These are phyloP conservation scores for Trissonchulus latispiculum DNA, from an alignment of 2,888 invertebrate genomes.

Conservation along the genomic window DNA sequence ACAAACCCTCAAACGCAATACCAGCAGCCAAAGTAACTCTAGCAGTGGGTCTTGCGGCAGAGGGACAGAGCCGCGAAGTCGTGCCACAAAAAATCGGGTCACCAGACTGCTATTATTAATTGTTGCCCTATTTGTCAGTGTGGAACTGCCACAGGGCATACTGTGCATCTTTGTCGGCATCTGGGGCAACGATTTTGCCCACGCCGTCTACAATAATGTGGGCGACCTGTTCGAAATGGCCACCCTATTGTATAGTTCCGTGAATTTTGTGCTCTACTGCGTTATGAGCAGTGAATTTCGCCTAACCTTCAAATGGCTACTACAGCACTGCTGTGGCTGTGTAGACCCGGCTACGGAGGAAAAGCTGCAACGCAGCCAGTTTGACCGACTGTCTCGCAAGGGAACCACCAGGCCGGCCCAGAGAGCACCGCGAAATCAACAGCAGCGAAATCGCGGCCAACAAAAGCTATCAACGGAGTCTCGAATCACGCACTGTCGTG, in stretches of 20 bases:
- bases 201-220: constrained; percentile 33
- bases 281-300: constrained; percentile 27
- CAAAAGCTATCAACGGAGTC: too few species aligned
- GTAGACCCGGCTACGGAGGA: neutral
- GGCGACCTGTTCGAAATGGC: constrained; percentile 37
- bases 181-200: constrained; percentile 33
- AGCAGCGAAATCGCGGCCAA: too few species aligned
- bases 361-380: neutral
- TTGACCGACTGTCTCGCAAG: too few species aligned
- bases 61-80: neutral
- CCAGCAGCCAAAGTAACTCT: neutral
- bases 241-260: constrained; percentile 33
- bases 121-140: constrained; percentile 32
- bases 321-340: neutral
- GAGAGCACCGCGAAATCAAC: too few species aligned
- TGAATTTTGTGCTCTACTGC: constrained; percentile 36
- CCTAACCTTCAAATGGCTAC: neutral
- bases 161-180: constrained; percentile 33
- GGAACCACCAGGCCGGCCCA: too few species aligned
- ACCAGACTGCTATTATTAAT: constrained; percentile 34
- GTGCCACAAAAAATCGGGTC: constrained; percentile 23
- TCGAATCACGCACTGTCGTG: too few species aligned
- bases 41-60: neutral
- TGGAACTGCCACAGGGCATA: constrained; percentile 35
- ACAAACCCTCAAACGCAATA: neutral